Evolutionary conservation across 2,888 invertebrate species (phyloP), one percentile per base, ranked within the genome.

Genomic region (Leucozona laternaria): DNA sequence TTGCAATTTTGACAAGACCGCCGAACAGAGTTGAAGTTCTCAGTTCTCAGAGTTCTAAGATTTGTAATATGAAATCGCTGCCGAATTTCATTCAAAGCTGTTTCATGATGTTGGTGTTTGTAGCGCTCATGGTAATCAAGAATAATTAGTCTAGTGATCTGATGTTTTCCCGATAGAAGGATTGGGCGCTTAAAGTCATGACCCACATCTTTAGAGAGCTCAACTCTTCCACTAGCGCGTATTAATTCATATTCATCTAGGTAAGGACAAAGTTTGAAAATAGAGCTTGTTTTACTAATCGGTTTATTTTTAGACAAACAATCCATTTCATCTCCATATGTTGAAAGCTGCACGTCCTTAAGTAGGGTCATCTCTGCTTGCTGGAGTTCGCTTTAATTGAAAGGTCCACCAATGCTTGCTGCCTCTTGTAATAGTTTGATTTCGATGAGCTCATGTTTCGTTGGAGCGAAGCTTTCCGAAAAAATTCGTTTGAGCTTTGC

Each of bases 1-100:
- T 62, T 76, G 43, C 82, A 85, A 22, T 55, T 20, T 62, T 77
- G 72, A 31, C 80, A 86, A 4, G 15, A 20, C n/a, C 60, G n/a
- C 20, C 79, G 68, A 5, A 66, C 15, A 17, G 40, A 43, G 11
- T 43, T 57, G 13, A 57, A 48, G 5, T n/a, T n/a, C n/a, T n/a
- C n/a, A n/a, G n/a, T n/a, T n/a, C n/a, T n/a, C n/a, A 60, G 64
- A 20, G 70, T 8, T 53, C 70, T 68, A 13, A 70, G 5, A 3
- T 20, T 28, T 1, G 78, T 17, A 0, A 64, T n/a, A n/a, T 64
- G 55, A n/a, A n/a, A n/a, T n/a, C n/a, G n/a, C n/a, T n/a, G n/a
- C n/a, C n/a, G n/a, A n/a, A n/a, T n/a, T n/a, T n/a, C n/a, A n/a
- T n/a, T n/a, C n/a, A n/a, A n/a, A n/a, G n/a, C n/a, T n/a, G n/a